Percentiles rank a stretch among this genome's conserved stretches.
These are phyloP conservation scores for Lissocephala sabroskyi DNA, from an alignment of 2,888 invertebrate species.

Conservation along the genomic window DNA sequence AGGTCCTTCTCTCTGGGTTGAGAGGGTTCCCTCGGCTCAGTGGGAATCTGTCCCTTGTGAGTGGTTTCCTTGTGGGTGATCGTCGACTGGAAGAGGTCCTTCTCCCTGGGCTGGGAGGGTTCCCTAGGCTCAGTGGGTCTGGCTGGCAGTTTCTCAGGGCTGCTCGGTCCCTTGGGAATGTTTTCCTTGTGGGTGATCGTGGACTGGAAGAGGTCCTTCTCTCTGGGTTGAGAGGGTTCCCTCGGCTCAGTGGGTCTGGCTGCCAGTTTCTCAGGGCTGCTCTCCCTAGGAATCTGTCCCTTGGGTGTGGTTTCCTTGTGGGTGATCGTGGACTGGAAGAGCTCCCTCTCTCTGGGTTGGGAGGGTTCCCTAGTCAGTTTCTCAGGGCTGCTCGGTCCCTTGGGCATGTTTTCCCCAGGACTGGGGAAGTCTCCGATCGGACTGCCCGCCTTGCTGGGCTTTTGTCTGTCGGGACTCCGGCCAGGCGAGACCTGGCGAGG, in stretches of 20 bases:
- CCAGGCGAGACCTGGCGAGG: constrained; percentile 1
- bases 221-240: constrained; percentile 19
- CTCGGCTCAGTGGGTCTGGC: no score
- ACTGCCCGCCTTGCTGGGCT: constrained; percentile 6
- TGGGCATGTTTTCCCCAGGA: neutral
- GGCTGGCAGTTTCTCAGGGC: neutral
- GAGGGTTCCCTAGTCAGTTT: no score
- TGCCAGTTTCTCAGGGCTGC: no score
- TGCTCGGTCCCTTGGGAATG: no score
- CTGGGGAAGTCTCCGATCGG: no score
- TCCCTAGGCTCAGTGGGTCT: no score
- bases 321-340: constrained; percentile 36
- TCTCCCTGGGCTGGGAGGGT: constrained; percentile 25
- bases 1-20: constrained; percentile 30
- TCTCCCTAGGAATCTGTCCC: no score
- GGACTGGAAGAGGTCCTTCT: constrained; percentile 36
- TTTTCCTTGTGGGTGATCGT: constrained; percentile 28
- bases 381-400: neutral
- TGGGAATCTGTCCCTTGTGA: no score
- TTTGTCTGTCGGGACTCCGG: constrained; percentile 18
- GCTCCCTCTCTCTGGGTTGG: constrained; percentile 26
- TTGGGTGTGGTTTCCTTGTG: no score
- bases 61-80: constrained; percentile 24
- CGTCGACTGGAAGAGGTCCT: constrained; percentile 35
- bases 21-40: no score